Conservation (phyloP, 2,797 vertebrate genomes). For the Premnoplex brunnescens region DNA sequence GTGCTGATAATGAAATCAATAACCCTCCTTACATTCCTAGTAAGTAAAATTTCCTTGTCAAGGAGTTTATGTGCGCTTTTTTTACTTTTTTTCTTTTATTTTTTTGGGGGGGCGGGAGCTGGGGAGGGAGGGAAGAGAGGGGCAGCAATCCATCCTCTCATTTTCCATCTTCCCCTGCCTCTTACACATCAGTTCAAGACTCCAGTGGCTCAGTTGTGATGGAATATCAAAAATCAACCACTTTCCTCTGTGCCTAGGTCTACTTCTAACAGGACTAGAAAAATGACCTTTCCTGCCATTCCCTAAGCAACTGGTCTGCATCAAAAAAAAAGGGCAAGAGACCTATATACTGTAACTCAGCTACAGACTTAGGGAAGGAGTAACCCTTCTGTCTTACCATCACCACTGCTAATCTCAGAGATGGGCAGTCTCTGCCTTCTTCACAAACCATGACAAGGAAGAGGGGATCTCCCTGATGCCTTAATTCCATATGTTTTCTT, state of each 20-base stretch:
- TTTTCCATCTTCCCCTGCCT: background rate
- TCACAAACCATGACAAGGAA: background rate
- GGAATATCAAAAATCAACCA: background rate
- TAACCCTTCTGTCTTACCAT: background rate
- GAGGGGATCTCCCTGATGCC: background rate
- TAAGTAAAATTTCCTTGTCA: conserved; percentile 33
- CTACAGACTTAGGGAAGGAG: background rate
- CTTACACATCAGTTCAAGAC: background rate
- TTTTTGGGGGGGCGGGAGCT: background rate
- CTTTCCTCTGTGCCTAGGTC: background rate
- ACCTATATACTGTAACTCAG: background rate
- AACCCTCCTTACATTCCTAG: conserved; percentile 42
- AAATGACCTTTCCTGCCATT: background rate
- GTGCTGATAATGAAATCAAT: conserved; percentile 56
- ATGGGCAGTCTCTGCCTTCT: background rate
- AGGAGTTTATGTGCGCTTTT: too few species aligned
- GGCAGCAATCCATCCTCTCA: background rate
- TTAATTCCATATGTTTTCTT: background rate
- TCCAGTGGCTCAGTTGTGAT: background rate
- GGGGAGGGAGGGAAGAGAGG: too few species aligned
- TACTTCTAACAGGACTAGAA: background rate
- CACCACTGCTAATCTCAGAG: background rate
- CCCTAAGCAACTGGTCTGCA: background rate
- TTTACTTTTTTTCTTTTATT: background rate
- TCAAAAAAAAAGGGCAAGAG: background rate